Percentiles rank a stretch among this genome's conserved stretches.
These are phyloP conservation scores for Scleropages formosus DNA, from an alignment of 2,797 vertebrate species.

Conservation along the genomic window DNA sequence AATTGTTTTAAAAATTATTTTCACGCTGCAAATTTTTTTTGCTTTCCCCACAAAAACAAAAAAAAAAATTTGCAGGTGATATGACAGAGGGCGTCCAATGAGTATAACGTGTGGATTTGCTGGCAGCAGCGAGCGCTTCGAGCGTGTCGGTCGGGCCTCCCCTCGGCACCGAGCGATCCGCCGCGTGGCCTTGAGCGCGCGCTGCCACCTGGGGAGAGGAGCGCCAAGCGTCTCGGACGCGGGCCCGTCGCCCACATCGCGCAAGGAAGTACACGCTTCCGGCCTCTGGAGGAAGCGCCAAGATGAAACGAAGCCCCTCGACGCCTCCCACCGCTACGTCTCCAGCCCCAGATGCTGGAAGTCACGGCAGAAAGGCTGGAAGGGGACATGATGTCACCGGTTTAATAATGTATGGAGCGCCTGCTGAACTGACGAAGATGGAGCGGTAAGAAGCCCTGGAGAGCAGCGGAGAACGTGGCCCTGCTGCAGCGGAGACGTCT, in stretches of 20 bases:
- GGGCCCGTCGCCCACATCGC: not conserved
- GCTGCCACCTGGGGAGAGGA: no score
- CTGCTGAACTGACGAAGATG: constrained; percentile 46
- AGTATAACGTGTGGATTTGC: no score
- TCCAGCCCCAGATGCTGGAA: constrained; percentile 41
- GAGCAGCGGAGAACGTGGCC: not conserved
- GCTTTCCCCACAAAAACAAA: no score
- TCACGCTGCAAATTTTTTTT: no score
- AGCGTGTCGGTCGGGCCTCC: no score
- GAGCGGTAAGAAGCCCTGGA: not conserved
- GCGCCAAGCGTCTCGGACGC: no score
- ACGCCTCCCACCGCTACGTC: not conserved
- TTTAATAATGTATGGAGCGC: constrained; percentile 60
- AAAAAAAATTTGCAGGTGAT: no score
- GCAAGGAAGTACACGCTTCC: constrained; percentile 42
- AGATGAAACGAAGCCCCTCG: constrained; percentile 58
- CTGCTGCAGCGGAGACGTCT: not conserved
- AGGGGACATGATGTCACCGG: constrained; percentile 54
- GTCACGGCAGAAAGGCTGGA: constrained; percentile 19
- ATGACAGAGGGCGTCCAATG: no score
- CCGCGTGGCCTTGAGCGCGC: no score
- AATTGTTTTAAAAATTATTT: no score
- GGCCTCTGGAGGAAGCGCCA: constrained; percentile 54
- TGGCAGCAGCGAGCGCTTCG: no score
- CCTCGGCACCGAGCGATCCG: no score